These are phyloP conservation scores for Balanococcus diminutus DNA, from an alignment of 2,888 invertebrate species.

Conservation along the genomic window DNA sequence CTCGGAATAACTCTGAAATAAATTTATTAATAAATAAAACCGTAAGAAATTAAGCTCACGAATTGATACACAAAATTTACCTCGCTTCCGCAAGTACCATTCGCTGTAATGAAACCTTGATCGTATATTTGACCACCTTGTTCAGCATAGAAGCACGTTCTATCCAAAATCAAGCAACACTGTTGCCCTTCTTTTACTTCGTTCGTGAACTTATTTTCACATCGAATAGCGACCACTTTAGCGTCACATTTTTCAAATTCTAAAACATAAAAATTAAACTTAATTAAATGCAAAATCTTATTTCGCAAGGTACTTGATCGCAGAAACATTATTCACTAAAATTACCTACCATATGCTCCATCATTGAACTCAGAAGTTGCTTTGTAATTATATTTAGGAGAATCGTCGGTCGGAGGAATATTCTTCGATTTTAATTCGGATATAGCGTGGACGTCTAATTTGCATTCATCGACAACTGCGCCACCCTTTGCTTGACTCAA, in stretches of 20 bases:
- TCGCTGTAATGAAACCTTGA: constrained; percentile 76
- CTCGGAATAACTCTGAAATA: constrained; percentile 66
- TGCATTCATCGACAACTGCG: constrained; percentile 80
- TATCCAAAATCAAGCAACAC: constrained; percentile 89
- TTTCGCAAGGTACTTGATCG: no score
- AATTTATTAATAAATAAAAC: not conserved
- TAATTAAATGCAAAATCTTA: not conserved
- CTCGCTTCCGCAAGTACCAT: not conserved
- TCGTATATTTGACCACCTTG: constrained; percentile 99
- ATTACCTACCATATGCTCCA: constrained; percentile 71
- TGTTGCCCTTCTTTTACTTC: constrained; percentile 82
- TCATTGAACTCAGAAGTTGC: constrained; percentile 69
- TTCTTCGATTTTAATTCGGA: constrained; percentile 81
- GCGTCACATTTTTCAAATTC: constrained; percentile 53
- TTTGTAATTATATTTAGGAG: constrained; percentile 87
- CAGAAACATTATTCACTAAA: no score
- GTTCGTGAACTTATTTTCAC: constrained; percentile 82
- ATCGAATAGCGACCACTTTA: constrained; percentile 81
- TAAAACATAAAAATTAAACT: not conserved
- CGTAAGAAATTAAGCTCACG: not conserved
- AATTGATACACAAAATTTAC: not conserved
- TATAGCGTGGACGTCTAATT: constrained; percentile 93
- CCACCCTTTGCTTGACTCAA: constrained; percentile 86
- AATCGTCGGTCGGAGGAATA: constrained; percentile 85
- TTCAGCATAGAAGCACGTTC: constrained; percentile 96